These are phyloP conservation scores for Origma solitaria DNA, from an alignment of 2,113 vertebrate species.

Conservation along the genomic window DNA sequence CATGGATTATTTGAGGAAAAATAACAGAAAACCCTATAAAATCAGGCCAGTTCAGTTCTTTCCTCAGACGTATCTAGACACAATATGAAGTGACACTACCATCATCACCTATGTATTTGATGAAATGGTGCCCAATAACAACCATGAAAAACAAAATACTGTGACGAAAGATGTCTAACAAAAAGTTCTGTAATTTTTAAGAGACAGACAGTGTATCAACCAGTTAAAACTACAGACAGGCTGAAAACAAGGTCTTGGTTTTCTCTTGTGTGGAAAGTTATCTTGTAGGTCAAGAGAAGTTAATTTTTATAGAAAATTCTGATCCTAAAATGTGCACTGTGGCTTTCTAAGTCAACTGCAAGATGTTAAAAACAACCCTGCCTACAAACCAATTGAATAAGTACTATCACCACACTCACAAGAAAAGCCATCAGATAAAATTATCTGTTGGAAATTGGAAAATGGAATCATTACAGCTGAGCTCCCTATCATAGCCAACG, in stretches of 20 bases:
- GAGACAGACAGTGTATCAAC: neutral
- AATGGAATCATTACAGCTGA: neutral
- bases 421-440: neutral
- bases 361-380: neutral
- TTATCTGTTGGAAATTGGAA: neutral
- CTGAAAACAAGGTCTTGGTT: neutral
- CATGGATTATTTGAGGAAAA: neutral
- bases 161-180: neutral
- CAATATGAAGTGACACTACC: neutral
- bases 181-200: neutral
- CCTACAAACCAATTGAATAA: neutral
- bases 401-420: neutral
- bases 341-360: neutral
- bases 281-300: neutral
- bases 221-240: neutral
- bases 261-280: neutral
- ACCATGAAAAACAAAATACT: neutral
- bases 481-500: neutral
- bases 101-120: neutral
- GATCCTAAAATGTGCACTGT: neutral
- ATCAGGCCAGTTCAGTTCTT: neutral
- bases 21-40: neutral
- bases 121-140: neutral
- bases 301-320: neutral
- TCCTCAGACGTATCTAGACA: neutral